Evolutionary conservation across 2,797 vertebrate genomes (phyloP), one percentile per base, ranked within the genome.

Genomic region (Taenioides sp.): DNA sequence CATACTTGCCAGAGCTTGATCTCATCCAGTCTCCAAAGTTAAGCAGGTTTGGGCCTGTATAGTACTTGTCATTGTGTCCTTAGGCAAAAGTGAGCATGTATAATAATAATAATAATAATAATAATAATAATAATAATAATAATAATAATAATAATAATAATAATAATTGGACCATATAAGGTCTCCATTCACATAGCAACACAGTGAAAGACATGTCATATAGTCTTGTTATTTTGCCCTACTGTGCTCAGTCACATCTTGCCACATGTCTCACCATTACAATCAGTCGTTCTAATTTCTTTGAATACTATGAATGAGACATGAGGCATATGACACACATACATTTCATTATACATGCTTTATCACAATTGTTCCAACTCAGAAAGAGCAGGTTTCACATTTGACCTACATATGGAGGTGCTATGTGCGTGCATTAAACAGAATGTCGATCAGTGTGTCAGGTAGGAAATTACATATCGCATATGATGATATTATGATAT

Each of bases 321-420:
- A 55, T 23, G 9, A 4, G 55, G n/a, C 58, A 28, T 28, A 31
- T 28, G 58, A 28, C 58, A 28, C 25, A 40, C 18, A n/a, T 0
- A 27, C 4, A 22, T 9, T 22, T 47, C 40, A 43, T 43, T 43
- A 43, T 43, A 43, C 40, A 43, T 10, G 54, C 66, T 69, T 59
- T 59, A 65, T 64, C 0, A 0, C 61, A 73, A 73, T 82, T 79
- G 85, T 82, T 71, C 78, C 1, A n/a, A 57, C 76, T 64, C 65
- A 69, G 28, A 72, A 76, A 73, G 64, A 63, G 70, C 59, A 40
- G 47, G 25, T 67, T 0, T 0, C 59, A 73, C 14, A 1, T 81
- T 81, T 84, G 74, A 80, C 81, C 82, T 70, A 82, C 70, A 84
- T 88, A 76, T 23, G 3, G 5, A 27, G 11, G 65, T 47, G 61